A percentile compares a stretch with the other conserved stretches of the same genome.
Evolutionary conservation across 2,888 invertebrate species (phyloP).

Genomic region (Eulithis prunata): DNA sequence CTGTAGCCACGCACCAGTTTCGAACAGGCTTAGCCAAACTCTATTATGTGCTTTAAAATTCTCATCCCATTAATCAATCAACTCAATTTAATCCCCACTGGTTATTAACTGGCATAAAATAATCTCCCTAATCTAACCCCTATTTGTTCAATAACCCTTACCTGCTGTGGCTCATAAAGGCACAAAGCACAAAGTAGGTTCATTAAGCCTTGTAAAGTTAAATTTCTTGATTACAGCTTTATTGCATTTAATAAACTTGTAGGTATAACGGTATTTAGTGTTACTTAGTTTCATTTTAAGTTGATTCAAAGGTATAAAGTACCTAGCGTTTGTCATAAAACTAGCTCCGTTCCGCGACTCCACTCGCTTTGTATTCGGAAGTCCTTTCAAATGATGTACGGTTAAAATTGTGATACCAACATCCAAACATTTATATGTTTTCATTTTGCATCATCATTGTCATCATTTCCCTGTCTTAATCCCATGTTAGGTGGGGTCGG

Average conservation of each 20-base stretch:
- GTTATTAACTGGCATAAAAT: constrained; percentile 29
- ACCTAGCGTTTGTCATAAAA: no score
- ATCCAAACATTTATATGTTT: no score
- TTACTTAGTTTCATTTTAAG: no score
- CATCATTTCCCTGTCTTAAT: no score
- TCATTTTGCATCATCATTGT: no score
- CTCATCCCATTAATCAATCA: constrained; percentile 29
- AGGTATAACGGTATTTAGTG: neutral
- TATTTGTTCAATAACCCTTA: constrained; percentile 18
- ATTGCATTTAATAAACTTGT: constrained; percentile 10
- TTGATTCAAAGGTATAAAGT: no score
- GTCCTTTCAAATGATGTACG: no score
- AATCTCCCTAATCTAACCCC: constrained; percentile 23
- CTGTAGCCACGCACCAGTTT: constrained; percentile 6
- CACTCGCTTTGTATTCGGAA: no score
- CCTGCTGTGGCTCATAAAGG: constrained; percentile 10
- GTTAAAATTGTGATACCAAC: no score
- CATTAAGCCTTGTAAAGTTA: constrained; percentile 12
- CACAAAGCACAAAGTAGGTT: neutral
- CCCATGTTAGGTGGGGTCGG: no score
- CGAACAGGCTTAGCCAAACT: constrained; percentile 19
- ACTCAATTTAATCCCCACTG: constrained; percentile 26
- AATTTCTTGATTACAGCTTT: constrained; percentile 11
- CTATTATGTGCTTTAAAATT: constrained; percentile 25
- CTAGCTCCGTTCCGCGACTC: no score